Base-by-base conservation (phyloP, 1,140 invertebrate species). In the Nephila pilipes region DNA sequence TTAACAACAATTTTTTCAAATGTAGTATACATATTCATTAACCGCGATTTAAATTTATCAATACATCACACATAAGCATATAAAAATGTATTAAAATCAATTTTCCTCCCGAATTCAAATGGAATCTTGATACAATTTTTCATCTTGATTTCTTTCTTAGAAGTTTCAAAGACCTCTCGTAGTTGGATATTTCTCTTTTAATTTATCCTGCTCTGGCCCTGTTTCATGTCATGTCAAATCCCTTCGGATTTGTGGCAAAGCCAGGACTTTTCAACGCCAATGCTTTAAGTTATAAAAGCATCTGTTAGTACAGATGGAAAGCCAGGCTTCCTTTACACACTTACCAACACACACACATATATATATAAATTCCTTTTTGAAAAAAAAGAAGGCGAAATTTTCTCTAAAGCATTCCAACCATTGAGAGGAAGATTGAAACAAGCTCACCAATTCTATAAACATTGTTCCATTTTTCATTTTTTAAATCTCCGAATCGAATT, bases 261-360 rank as follows among this genome's bases (percentile, higher is more conserved):
- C 85, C 85, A n/a, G 85, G 55, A 63, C 46, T 87, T 87, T 87
- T 63, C 85, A 57, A 36, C 85, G 58, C 29, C n/a, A 57, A 60
- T 63, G 85, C 29, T 87, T 60, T 87, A 60, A 87, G 85, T 87
- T 87, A 57, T 60, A 87, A 60, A 63, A 87, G 85, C 85, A 87
- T 87, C 85, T 87, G 85, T 87, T 87, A 87, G 85, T 60, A 87
- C 85, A 58, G 85, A 87, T 87, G 85, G 85, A 87, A 87, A 60
- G 57, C 55, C 81, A 83, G 85, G 85, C 60, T 87, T 60, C 57
- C 55, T 57, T 60, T 63, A 63, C 85, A 87, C 29, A 87, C 55
- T 57, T 18, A n/a, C 80, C 54, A 57, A 83, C 80, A 83, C 16
- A 83, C 16, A 83, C 16, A 83, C 4, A 46, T 46, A 46, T 38